phyloP scores from a whole-genome alignment of 2,797 vertebrate genomes.

The Mormyrops boulengeri region DNA sequence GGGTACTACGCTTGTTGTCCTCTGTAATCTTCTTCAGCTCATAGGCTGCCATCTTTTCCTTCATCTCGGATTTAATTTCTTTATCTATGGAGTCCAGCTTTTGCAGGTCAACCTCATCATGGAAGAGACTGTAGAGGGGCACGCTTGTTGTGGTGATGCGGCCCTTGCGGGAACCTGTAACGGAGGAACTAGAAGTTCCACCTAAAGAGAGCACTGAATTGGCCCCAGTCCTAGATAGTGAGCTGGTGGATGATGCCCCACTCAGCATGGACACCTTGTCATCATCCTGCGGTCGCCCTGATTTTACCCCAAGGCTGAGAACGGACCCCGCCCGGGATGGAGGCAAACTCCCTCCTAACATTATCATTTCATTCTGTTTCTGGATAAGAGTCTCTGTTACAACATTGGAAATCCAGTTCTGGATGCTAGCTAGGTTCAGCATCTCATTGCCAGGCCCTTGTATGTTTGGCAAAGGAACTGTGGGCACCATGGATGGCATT shows the following conservation, averaged over 20 bases:
- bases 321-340: conserved; percentile 62
- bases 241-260: conserved; percentile 53
- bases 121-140: conserved; percentile 84
- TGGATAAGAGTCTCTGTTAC: conserved; percentile 88
- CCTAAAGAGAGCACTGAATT: conserved; percentile 36
- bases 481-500: conserved; percentile 40
- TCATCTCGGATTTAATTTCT: conserved; percentile 79
- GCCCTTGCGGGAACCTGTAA: conserved; percentile 44
- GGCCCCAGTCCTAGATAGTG: conserved; percentile 34
- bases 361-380: conserved; percentile 80
- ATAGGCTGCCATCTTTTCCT: conserved; percentile 78
- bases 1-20: conserved; percentile 84
- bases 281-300: conserved; percentile 53
- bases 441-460: conserved; percentile 70
- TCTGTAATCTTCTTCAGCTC: conserved; percentile 81
- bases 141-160: conserved; percentile 78
- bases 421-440: conserved; percentile 82
- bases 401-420: conserved; percentile 90
- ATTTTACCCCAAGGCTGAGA: conserved; percentile 47
- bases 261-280: conserved; percentile 73
- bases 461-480: conserved; percentile 57
- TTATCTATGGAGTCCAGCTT: conserved; percentile 78
- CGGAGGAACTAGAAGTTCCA: conserved; percentile 53
- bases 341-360: conserved; percentile 52
- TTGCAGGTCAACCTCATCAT: conserved; percentile 78